These are phyloP conservation scores for Eretmochelys imbricata DNA, from an alignment of 2,113 vertebrate species.

Conservation along the genomic window DNA sequence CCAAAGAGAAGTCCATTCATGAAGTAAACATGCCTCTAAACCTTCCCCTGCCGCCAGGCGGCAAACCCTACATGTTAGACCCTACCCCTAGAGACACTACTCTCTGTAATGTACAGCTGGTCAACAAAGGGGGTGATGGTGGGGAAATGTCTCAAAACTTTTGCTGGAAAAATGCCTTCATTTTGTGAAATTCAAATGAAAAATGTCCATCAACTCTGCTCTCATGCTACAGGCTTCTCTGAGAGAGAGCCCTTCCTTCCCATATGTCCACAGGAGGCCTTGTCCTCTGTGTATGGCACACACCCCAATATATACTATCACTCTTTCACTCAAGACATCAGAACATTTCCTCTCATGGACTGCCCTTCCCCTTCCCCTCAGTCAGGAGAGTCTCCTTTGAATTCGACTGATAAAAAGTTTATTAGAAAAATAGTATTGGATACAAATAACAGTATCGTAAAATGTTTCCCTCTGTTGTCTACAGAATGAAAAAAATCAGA, in stretches of 20 bases:
- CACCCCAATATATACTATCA: neutral
- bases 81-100: neutral
- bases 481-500: conserved; percentile 23
- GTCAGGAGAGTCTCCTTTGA: neutral
- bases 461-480: neutral
- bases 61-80: neutral
- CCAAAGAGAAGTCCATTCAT: neutral
- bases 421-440: neutral
- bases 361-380: neutral
- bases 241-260: neutral
- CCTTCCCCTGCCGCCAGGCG: too few species aligned
- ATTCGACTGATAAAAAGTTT: neutral
- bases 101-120: neutral
- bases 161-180: neutral
- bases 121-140: neutral
- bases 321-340: neutral
- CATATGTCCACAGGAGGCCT: neutral
- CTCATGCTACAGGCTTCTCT: neutral
- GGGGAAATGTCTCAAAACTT: neutral
- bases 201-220: neutral
- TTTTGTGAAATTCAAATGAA: conserved; percentile 27
- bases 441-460: neutral
- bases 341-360: neutral
- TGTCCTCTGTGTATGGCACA: neutral
- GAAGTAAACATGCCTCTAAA: neutral